Conservation (phyloP, 1,140 invertebrate genomes). For the Acromyrmex charruanus region DNA sequence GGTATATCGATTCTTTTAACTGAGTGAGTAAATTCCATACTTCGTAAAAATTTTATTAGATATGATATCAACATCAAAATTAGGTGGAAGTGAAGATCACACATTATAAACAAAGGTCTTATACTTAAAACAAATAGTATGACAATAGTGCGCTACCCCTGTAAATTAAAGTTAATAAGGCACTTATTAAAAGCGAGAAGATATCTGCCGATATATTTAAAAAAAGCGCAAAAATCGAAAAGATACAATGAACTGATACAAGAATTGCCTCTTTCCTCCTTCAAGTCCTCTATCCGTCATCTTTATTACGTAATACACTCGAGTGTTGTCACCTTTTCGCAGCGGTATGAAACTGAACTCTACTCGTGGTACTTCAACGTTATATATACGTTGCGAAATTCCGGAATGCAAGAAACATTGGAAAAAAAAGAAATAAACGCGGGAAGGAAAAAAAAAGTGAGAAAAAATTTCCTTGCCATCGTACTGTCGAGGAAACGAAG, state of each 20-base stretch:
- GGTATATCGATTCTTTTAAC: no score
- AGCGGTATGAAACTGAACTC: slow-evolving; percentile 24
- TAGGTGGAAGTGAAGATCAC: no score
- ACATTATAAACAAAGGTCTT: no score
- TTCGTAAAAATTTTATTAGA: no score
- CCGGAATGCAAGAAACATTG: slow-evolving; percentile 22
- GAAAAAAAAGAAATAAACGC: slow-evolving; percentile 27
- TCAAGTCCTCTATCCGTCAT: neutral
- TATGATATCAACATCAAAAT: no score
- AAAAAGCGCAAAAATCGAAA: neutral
- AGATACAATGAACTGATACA: slow-evolving; percentile 12
- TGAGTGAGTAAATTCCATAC: no score
- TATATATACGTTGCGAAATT: slow-evolving; percentile 48
- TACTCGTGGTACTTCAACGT: slow-evolving; percentile 29
- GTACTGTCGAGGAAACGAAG: slow-evolving; percentile 25
- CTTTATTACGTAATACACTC: slow-evolving; percentile 13
- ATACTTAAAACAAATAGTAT: no score
- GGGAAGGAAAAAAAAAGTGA: neutral
- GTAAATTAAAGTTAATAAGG: neutral
- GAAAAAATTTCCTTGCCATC: slow-evolving; percentile 34
- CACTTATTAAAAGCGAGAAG: neutral
- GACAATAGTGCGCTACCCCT: no score
- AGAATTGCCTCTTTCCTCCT: neutral
- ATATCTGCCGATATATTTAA: slow-evolving; percentile 20
- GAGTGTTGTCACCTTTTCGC: slow-evolving; percentile 27